Evolutionary conservation across 2,797 vertebrate genomes (phyloP), one percentile per base, ranked within the genome.

Genomic region (Myotis daubentonii): DNA sequence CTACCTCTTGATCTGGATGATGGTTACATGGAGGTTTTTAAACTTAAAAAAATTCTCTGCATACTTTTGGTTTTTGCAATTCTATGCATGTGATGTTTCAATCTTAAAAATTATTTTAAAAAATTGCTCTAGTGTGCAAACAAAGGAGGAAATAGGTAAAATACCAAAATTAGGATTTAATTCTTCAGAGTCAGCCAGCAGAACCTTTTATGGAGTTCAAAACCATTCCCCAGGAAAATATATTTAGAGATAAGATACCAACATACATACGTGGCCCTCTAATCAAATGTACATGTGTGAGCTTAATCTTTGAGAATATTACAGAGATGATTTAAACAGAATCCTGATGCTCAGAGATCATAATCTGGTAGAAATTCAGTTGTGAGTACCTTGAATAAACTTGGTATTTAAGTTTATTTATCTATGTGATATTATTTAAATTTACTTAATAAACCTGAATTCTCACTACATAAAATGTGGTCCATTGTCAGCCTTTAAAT

Each of bases 381-480:
- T 94, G 6, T 19, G 78, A 87, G 22, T 49, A 51, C 78, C 49
- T 23, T 66, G 15, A 23, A 89, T 36, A 84, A 23, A 60, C 6
- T 22, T 41, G 22, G 5, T 41, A 71, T n/a, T 60, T 20, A 94
- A 15, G 53, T 57, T 47, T 62, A 55, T 38, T 57, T 80, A 89
- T 38, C 30, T 83, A 90, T 30, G 23, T 80, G 5, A n/a, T 19
- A 70, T 19, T 51, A 44, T 17, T 74, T 68, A 93, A 62, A 2
- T 72, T 90, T 87, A 66, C 30, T 68, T 87, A 87, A 81, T 81
- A 87, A 92, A 89, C 20, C 7, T 87, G 66, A 91, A 81, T 55
- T 87, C 16, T 87, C 62, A 78, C 28, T 68, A 66, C 5, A 68
- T 49, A 85, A 68, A 92, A 62, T 65, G 25, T 33, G 5, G 25